Base-by-base conservation (phyloP, 2,797 vertebrate genomes). In the Betta splendens region DNA sequence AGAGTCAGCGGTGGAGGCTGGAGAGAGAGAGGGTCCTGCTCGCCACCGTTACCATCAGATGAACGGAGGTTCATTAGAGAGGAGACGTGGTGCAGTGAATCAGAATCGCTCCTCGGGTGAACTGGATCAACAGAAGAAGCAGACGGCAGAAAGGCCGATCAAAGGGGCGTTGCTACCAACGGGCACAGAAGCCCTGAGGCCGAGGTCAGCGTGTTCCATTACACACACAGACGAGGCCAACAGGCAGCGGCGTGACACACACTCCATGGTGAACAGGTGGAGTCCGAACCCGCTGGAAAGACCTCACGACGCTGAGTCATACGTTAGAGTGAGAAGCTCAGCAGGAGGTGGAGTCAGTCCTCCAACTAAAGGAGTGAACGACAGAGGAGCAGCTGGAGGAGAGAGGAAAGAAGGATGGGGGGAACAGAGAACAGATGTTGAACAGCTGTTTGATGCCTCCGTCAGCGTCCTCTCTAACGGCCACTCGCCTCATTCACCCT, bases 31-130 rank as follows among this genome's bases (percentile, higher is more conserved):
- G 38, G 17, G 23, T 50, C 9, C 1, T 4, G n/a, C 37, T 45
- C 40, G 18, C 37, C 36, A 2, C 38, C 29, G 29, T 36, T 36
- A 38, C 38, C 29, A 29, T 36, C 36, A 38, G 0, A n/a, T 35
- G 5, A 48, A 51, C 2, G 11, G 33, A 0, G 49, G 61, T 4
- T 1, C 15, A 3, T 17, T n/a, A 12, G 37, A 25, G 10, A 31
- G 9, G 3, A 28, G 0, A 0, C 0, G 0, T 3, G 18, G 9
- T 7, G 9, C 0, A 0, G 1, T 6, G 28, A 3, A 28, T 17
- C 15, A 6, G 8, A 5, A 4, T 13, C 8, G 25, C 18, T 23
- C 0, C 46, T 5, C 15, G 0, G 2, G 7, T 7, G 43, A 29
- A 43, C 2, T 0, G 0, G 21, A 22, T 0, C 33, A 53, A 20